A percentile compares a stretch with the other conserved stretches of the same genome.
Evolutionary conservation across 1,140 invertebrate species (phyloP).

Genomic region (Liolophura sinensis): DNA sequence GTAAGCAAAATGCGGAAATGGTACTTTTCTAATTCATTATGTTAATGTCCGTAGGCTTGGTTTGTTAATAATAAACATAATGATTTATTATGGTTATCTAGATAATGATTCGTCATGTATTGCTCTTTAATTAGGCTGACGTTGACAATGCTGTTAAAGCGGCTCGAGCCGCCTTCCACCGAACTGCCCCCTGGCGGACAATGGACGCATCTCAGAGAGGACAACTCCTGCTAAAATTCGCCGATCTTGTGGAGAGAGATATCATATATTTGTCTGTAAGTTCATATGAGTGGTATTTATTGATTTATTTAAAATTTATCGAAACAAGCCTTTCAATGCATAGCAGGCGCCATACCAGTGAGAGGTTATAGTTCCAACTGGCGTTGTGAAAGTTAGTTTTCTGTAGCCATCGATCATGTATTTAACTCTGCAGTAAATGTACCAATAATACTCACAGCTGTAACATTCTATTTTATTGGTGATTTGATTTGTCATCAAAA

Average conservation of each 20-base stretch:
- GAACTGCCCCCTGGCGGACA: slow-evolving; percentile 79
- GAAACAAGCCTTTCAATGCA: not conserved
- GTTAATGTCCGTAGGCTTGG: not conserved
- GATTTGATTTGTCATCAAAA: not conserved
- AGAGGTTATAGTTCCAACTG: not conserved
- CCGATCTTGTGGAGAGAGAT: slow-evolving; percentile 77
- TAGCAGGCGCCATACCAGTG: not conserved
- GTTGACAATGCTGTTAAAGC: slow-evolving; percentile 75
- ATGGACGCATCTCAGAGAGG: slow-evolving; percentile 91
- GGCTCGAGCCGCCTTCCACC: slow-evolving; percentile 67
- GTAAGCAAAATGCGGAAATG: not conserved
- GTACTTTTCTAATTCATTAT: not conserved
- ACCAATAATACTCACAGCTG: not conserved
- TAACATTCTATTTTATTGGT: not conserved
- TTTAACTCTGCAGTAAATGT: not conserved
- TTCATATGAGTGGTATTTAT: not conserved
- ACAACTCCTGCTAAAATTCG: slow-evolving; percentile 75
- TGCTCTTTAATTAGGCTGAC: slow-evolving; percentile 26
- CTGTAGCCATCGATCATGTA: not conserved
- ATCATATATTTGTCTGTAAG: slow-evolving; percentile 69
- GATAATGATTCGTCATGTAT: too few species aligned
- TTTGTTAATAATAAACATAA: not conserved
- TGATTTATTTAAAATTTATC: not conserved
- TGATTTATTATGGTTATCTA: slow-evolving; percentile 5
- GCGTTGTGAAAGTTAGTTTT: not conserved